Evolutionary conservation across 1,140 invertebrate species (phyloP), one percentile per base, ranked within the genome.

Genomic region (Glomeris maerens): DNA sequence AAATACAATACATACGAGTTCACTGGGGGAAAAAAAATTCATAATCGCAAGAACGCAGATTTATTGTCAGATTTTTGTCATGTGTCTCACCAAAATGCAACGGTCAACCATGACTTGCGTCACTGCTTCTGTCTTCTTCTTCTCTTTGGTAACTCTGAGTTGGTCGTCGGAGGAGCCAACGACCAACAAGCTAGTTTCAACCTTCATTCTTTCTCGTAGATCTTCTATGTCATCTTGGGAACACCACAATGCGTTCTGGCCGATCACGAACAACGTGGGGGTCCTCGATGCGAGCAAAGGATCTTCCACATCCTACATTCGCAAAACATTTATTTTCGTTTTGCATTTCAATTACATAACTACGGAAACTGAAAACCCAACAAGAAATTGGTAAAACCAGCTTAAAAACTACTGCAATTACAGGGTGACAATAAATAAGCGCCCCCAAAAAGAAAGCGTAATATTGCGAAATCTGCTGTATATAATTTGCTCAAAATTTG

Each of bases 31-130:
- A n/a, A n/a, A n/a, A n/a, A n/a, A n/a, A n/a, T n/a, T n/a, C 5
- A 44, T 7, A 44, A 44, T 44, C n/a, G 7, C 17, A 44, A 44
- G 17, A 20, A 5, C 41, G 7, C n/a, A n/a, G n/a, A n/a, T n/a
- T n/a, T n/a, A n/a, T n/a, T n/a, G 10, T 44, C 7, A 44, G 23
- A 44, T 44, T 44, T 44, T 44, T 7, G 23, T 44, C 41, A 20
- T 20, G 10, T 10, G 20, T 22, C 66, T 63, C 62, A 75, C 76
- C 52, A 82, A 62, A 47, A 92, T 78, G 62, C 78, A 81, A 36
- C 80, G 69, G 62, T 91, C 86, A 1, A 88, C 82, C 71, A 87
- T 82, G 25, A 74, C 72, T 61, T 91, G 86, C 0, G 84, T 90
- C 17, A 90, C 75, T 28, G 78, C 76, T 53, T 87, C 80, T 2